Evolutionary conservation across 2,888 invertebrate species (phyloP).

Genomic region (Ennomos erosarius): DNA sequence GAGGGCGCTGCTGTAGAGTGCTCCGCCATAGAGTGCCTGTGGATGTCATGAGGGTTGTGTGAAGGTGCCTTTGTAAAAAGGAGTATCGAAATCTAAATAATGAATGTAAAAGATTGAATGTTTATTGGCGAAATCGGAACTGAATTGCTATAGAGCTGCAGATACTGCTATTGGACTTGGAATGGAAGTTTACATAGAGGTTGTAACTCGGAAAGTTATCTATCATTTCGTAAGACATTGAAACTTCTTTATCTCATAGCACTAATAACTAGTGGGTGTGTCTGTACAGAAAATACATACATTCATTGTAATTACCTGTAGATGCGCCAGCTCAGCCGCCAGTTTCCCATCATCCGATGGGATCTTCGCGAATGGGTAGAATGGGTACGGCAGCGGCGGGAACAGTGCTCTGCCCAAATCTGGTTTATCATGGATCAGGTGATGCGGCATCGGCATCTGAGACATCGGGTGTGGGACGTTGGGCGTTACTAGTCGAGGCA

Average conservation of each 20-base stretch:
- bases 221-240: too few species aligned
- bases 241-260: too few species aligned
- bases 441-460: conserved; percentile 77
- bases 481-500: conserved; percentile 78
- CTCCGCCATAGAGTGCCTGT: conserved; percentile 80
- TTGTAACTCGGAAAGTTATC: too few species aligned
- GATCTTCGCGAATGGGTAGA: conserved; percentile 88
- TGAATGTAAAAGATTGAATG: too few species aligned
- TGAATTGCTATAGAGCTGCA: too few species aligned
- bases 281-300: conserved; percentile 32
- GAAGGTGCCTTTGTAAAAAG: too few species aligned
- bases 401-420: conserved; percentile 88
- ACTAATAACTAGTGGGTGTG: neutral
- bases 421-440: conserved; percentile 85
- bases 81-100: too few species aligned
- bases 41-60: conserved; percentile 13
- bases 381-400: conserved; percentile 89
- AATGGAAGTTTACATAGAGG: too few species aligned
- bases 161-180: too few species aligned
- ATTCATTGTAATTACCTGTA: conserved; percentile 70
- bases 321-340: conserved; percentile 89
- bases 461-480: conserved; percentile 76
- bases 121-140: too few species aligned
- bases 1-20: conserved; percentile 77
- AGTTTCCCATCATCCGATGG: conserved; percentile 83